Evolutionary conservation across 2,888 invertebrate species (phyloP).

Genomic region (Tetramorium bicarinatum): DNA sequence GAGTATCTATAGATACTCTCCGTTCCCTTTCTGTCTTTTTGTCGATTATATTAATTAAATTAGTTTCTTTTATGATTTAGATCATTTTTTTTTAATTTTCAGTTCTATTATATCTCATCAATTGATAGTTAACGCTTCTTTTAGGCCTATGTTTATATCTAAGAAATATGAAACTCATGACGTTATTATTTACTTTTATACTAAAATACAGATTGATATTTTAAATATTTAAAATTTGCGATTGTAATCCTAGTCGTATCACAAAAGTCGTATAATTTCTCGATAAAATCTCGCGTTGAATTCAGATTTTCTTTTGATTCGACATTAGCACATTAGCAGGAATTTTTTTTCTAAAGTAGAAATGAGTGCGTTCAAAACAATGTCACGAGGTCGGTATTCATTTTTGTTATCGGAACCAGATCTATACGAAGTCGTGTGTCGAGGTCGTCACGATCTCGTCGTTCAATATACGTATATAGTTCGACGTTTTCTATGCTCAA

Average conservation of each 20-base stretch:
- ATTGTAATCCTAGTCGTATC: not conserved
- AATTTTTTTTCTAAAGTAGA: not conserved
- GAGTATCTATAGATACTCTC: not conserved
- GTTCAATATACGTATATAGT: constrained; percentile 33
- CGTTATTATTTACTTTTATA: not conserved
- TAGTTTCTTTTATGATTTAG: not conserved
- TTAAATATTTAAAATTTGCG: not conserved
- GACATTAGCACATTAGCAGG: not conserved
- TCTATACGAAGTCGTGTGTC: constrained; percentile 7
- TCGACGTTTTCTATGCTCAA: constrained; percentile 48
- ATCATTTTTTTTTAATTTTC: not conserved
- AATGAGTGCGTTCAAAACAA: not conserved
- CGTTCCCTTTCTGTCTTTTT: not conserved
- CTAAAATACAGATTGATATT: not conserved
- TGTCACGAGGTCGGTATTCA: not conserved
- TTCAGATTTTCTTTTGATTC: not conserved
- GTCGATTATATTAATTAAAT: not conserved
- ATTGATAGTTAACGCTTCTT: not conserved
- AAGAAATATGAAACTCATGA: not conserved
- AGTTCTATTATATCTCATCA: not conserved
- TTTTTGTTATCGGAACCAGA: not conserved
- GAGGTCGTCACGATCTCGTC: constrained; percentile 28
- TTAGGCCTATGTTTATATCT: not conserved
- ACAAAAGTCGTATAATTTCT: not conserved
- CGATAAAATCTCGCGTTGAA: not conserved